Base-by-base conservation (phyloP, 2,797 vertebrate species). In the Cygnus olor region DNA sequence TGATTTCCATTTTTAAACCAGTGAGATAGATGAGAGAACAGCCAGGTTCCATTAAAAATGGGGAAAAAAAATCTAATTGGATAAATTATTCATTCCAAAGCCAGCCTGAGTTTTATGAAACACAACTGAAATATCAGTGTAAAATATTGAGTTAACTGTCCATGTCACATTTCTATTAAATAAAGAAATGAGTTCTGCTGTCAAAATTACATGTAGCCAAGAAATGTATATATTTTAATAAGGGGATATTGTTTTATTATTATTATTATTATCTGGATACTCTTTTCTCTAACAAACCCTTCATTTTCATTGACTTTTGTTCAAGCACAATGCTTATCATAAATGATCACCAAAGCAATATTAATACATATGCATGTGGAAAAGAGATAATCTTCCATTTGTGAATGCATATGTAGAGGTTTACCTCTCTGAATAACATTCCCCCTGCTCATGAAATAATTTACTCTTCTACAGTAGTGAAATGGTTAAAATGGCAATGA, bases 61-160 rank as follows among this genome's bases (percentile, higher is more conserved):
- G 11, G 3, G 10, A 36, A 6, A 38, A 93, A 66, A 66, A 53
- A 7, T 74, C 22, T 91, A 91, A 93, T 91, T 95, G 64, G 64
- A 77, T 87, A 92, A 93, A 94, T 94, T 92, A 87, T 90, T 94
- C 58, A 89, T 94, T 90, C 34, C 0, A 21, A 93, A 94, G 78
- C 54, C 93, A 80, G 72, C 22, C 86, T 28, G 57, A 78, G 28
- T 82, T 95, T 82, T 83, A 90, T 85, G 79, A 90, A 94, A 94
- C 77, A 68, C 65, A 92, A 76, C 51, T 90, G 84, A 93, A 96
- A 95, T 83, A 96, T 74, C 61, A 78, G 27, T 83, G 51, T 63
- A 93, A 94, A 95, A 95, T 82, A 85, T 5, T 13, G 85, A 61
- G 80, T 86, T 93, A 94, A 80, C 45, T 80, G 74, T 70, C 76